phyloP scores from a whole-genome alignment of 2,797 vertebrate genomes.

The Hozukius guyotensis region DNA sequence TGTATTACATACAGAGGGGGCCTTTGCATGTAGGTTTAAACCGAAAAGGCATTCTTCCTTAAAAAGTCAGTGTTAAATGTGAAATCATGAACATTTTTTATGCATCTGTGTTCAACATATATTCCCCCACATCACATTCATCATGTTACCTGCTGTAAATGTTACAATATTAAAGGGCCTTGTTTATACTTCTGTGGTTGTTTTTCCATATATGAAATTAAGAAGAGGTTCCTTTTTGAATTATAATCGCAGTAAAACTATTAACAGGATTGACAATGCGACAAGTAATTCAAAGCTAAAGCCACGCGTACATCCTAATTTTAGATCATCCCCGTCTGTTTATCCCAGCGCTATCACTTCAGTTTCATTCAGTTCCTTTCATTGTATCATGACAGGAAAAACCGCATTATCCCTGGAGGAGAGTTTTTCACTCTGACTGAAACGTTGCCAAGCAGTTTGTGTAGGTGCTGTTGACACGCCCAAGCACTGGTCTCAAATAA shows the following conservation, averaged over 20 bases:
- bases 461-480: conserved; percentile 47
- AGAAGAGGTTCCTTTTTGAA: neutral
- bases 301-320: neutral
- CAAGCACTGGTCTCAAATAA: conserved; percentile 46
- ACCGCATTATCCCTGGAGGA: neutral
- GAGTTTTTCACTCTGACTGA: conserved; percentile 28
- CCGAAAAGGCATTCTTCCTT: conserved; percentile 31
- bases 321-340: neutral
- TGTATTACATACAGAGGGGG: conserved; percentile 18
- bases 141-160: conserved; percentile 59
- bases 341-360: neutral
- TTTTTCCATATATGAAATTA: neutral
- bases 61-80: conserved; percentile 58
- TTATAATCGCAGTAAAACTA: neutral
- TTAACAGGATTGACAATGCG: neutral
- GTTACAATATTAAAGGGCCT: conserved; percentile 75
- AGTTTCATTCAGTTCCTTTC: neutral
- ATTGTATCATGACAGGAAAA: conserved; percentile 11
- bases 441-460: conserved; percentile 26
- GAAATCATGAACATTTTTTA: conserved; percentile 50
- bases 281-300: neutral
- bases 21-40: conserved; percentile 68
- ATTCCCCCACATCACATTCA: conserved; percentile 19
- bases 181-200: conserved; percentile 56
- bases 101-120: conserved; percentile 50